Evolutionary conservation across 2,797 vertebrate species (phyloP).

Genomic region (Anomalospiza imberbis): DNA sequence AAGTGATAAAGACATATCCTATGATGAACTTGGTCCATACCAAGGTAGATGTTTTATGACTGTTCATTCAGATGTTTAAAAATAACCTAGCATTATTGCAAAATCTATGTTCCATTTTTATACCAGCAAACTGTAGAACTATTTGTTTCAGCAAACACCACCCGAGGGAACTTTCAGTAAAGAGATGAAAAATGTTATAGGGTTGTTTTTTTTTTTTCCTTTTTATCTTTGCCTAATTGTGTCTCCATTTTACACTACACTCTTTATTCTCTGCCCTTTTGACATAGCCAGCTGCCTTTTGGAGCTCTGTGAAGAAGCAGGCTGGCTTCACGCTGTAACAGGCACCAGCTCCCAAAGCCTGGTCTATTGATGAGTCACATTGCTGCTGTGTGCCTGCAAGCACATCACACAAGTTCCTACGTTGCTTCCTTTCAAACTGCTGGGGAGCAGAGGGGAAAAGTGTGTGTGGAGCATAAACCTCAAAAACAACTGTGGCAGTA

Average conservation of each 20-base stretch:
- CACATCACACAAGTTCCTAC: background rate
- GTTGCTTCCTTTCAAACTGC: background rate
- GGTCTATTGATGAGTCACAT: constrained; percentile 69
- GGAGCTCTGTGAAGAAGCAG: constrained; percentile 68
- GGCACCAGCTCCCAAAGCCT: constrained; percentile 75
- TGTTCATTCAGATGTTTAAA: constrained; percentile 6
- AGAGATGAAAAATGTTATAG: constrained; percentile 50
- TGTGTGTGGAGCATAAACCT: background rate
- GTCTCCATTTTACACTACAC: constrained; percentile 70
- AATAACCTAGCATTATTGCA: constrained; percentile 3
- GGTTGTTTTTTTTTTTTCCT: constrained; percentile 24
- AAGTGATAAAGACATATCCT: background rate
- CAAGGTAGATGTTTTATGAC: background rate
- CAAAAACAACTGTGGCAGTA: background rate
- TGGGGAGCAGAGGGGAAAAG: background rate
- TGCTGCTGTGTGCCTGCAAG: constrained; percentile 58
- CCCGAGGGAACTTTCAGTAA: constrained; percentile 23
- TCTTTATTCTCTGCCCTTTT: constrained; percentile 80
- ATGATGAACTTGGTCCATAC: background rate
- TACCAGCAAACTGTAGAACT: constrained; percentile 17
- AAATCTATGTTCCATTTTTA: constrained; percentile 2
- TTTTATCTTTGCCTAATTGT: constrained; percentile 69
- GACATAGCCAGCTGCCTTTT: constrained; percentile 77
- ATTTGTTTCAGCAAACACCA: constrained; percentile 26
- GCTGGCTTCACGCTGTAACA: constrained; percentile 78